Evolutionary conservation across 2,113 vertebrate species (phyloP).

Genomic region (Perca schrenkii): DNA sequence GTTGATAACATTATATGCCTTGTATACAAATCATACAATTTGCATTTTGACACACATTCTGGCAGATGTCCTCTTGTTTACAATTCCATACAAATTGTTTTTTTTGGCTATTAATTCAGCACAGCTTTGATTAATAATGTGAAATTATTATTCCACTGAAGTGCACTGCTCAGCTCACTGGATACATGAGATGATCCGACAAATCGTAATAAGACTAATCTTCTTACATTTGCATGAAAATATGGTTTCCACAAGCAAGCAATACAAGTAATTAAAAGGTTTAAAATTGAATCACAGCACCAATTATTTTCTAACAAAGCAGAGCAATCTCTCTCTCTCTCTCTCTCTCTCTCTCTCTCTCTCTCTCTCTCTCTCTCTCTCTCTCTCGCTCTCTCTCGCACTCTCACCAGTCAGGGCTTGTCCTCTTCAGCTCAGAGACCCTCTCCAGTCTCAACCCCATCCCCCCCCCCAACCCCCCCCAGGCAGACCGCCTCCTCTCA

Average conservation of each 20-base stretch:
- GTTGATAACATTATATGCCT: too few species aligned
- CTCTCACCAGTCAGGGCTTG: conserved; percentile 70
- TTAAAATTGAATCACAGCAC: neutral
- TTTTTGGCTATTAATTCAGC: neutral
- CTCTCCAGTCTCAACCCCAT: neutral
- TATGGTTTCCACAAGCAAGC: neutral
- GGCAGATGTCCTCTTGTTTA: neutral
- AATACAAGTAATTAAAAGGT: neutral
- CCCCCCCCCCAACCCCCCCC: neutral
- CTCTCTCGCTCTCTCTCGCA: too few species aligned
- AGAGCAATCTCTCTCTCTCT: neutral
- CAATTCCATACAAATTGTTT: neutral
- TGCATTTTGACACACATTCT: neutral
- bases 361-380: conserved; percentile 7
- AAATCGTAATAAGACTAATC: neutral
- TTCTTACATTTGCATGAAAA: neutral
- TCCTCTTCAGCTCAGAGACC: conserved; percentile 31
- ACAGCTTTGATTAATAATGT: neutral
- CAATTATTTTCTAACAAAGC: neutral
- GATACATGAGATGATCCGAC: neutral
- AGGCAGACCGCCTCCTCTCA: conserved; percentile 32
- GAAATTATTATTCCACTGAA: neutral
- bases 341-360: conserved; percentile 7
- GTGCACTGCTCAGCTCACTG: neutral
- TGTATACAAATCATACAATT: too few species aligned